Evolutionary conservation across 2,888 invertebrate species (phyloP).

Genomic region (Amiota mariae): DNA sequence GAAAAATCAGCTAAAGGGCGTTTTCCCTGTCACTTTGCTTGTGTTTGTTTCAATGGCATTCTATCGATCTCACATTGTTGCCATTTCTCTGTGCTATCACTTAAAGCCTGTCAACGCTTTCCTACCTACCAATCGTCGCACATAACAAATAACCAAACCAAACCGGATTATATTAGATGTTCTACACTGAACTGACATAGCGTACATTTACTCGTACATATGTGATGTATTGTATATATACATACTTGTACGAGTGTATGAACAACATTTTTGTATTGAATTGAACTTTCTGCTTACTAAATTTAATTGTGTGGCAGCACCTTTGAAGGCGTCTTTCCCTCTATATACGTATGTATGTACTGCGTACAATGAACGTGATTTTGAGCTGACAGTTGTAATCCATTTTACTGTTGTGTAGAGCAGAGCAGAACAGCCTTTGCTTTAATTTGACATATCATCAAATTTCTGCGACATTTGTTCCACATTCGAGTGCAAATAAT

Average conservation of each 20-base stretch:
- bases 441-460: conserved; percentile 27
- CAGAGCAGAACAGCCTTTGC: neutral
- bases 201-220: neutral
- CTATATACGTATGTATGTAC: no score
- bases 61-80: neutral
- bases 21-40: no score
- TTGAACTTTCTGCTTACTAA: conserved; percentile 25
- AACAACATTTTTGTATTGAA: neutral
- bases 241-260: neutral
- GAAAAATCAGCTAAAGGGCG: no score
- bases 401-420: no score
- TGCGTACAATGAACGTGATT: no score
- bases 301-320: conserved; percentile 21
- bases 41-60: no score
- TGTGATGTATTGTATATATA: neutral
- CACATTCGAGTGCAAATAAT: conserved; percentile 4
- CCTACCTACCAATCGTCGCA: neutral
- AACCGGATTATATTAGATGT: no score
- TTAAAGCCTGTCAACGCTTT: conserved; percentile 12
- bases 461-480: conserved; percentile 7
- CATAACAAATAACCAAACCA: neutral
- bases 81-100: neutral
- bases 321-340: neutral
- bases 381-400: no score
- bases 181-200: no score